Base-by-base conservation (phyloP, 1,140 invertebrate genomes). In the Andricus grossulariae region DNA sequence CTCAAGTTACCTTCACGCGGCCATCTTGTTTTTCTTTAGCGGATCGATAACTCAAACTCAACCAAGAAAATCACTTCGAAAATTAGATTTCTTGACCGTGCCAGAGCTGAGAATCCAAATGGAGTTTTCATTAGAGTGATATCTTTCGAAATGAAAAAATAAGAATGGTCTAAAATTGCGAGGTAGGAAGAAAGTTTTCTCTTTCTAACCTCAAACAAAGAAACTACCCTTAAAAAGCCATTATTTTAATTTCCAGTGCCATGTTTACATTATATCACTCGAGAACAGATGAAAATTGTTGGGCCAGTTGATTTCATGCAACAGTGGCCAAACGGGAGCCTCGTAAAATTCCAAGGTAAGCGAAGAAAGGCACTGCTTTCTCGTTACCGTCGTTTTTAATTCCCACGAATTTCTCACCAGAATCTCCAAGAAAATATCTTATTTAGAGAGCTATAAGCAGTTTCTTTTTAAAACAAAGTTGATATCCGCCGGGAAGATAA, bases 11-110 rank as follows among this genome's bases (percentile, higher is more conserved):
- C 18, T 54, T 54, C 52, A 18, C 52, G 18, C 18, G 15, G 18
- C n/a, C 52, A 54, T 19, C 18, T 54, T 54, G n/a, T 54, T 54
- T 54, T 54, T 54, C 52, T 54, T 54, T 54, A 11, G 52, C 52
- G 52, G 52, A 10, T 16, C 52, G 52, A 54, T 45, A 54, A 18
- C 7, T 18, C 18, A 16, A 10, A 54, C 52, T 54, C 18, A 19
- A 18, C n/a, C 16, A 54, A 10, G 11, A 52, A n/a, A 52, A 6
- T n/a, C 51, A 15, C 5, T 6, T 16, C 3, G 6, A 5, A 2
- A 18, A 54, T 54, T 1, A 18, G 1, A 18, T 19, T 54, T 18
- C 52, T 19, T 4, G 6, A 18, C 52, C 6, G 39, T 45, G 39
- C 6, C 39, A 45, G 8, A 45, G 10, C 39, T 45, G 2, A 8